Evolutionary conservation across 2,888 invertebrate genomes (phyloP).

Genomic region (Schrankia costaestrigalis): DNA sequence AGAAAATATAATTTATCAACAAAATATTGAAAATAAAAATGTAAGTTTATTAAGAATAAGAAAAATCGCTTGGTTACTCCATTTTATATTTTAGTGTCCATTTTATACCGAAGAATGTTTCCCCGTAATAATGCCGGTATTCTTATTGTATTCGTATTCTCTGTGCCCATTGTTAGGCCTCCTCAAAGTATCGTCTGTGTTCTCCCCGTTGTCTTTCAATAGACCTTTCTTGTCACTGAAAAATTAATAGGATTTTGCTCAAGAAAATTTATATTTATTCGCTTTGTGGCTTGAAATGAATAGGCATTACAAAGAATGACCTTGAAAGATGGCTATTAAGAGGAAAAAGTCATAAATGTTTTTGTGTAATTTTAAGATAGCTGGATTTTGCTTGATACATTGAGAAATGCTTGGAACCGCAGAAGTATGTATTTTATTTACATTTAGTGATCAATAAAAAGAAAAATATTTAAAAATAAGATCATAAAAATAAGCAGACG

Average conservation of each 20-base stretch:
- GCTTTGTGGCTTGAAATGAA: too few relatives aligned
- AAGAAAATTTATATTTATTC: too few relatives aligned
- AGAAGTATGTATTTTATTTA: too few relatives aligned
- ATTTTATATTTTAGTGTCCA: constrained; percentile 22
- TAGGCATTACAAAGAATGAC: constrained; percentile 4
- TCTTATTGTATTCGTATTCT: constrained; percentile 71
- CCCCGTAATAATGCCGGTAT: constrained; percentile 68
- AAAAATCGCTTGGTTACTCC: constrained; percentile 20
- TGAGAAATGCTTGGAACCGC: too few relatives aligned
- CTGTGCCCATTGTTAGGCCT: constrained; percentile 58
- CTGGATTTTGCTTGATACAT: too few relatives aligned
- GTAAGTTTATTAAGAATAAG: not conserved
- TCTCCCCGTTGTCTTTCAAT: constrained; percentile 52
- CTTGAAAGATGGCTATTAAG: not conserved
- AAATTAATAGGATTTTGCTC: constrained; percentile 33
- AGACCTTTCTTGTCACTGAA: constrained; percentile 72
- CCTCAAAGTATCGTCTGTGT: constrained; percentile 43
- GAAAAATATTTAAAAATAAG: too few relatives aligned
- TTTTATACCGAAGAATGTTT: constrained; percentile 71
- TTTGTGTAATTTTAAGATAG: too few relatives aligned
- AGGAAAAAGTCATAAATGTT: too few relatives aligned
- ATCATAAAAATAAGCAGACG: too few relatives aligned
- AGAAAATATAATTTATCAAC: not conserved
- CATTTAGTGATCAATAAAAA: too few relatives aligned
- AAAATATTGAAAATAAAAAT: not conserved